A percentile compares a stretch with the other conserved stretches of the same genome.
These are phyloP conservation scores for Eupithecia tripunctaria DNA, from an alignment of 2,888 invertebrate species.

Conservation along the genomic window DNA sequence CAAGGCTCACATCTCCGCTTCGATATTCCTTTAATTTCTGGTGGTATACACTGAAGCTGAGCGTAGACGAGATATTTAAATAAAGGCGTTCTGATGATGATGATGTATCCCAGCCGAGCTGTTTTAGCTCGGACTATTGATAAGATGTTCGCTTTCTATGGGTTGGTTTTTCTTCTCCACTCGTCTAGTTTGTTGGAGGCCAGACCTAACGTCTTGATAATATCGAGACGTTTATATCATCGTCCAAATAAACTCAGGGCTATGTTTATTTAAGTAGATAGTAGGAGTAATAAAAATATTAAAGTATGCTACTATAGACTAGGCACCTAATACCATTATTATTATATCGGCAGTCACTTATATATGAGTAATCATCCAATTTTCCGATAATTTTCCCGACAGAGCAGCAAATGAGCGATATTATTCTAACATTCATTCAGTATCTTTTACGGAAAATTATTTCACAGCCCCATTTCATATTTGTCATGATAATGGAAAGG, in stretches of 20 bases:
- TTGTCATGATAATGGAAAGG: slow-evolving; percentile 40
- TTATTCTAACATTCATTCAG: neutral
- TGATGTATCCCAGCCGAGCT: too few species aligned
- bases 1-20: too few species aligned
- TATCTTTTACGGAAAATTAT: slow-evolving; percentile 36
- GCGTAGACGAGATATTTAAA: too few species aligned
- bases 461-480: slow-evolving; percentile 34
- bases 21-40: too few species aligned
- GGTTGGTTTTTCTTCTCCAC: too few species aligned
- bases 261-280: neutral
- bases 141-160: too few species aligned
- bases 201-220: too few species aligned
- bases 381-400: neutral
- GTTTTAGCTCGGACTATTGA: too few species aligned
- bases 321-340: neutral
- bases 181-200: too few species aligned
- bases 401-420: neutral
- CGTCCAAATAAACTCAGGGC: neutral
- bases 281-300: neutral
- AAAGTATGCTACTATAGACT: neutral
- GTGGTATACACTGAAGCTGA: too few species aligned
- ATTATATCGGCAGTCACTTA: neutral
- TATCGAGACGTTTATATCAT: too few species aligned
- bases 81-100: too few species aligned
- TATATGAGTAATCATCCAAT: neutral